phyloP scores from a whole-genome alignment of 2,888 invertebrate species.

The Scelioninae gen. 1 region DNA sequence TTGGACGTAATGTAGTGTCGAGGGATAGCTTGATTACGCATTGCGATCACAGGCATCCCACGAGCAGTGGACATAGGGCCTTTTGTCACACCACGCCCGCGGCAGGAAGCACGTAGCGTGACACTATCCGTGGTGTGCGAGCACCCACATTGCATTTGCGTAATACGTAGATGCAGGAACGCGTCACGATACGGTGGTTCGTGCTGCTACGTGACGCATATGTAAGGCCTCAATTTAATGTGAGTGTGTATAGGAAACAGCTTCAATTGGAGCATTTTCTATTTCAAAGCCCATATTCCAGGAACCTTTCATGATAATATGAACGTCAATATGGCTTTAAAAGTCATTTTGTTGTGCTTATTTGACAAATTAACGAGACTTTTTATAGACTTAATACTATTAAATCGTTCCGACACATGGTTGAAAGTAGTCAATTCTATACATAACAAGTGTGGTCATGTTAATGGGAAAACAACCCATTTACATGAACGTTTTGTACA shows the following conservation, averaged over 20 bases:
- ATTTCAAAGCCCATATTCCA: conserved; percentile 1
- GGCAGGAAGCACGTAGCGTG: conserved; percentile 82
- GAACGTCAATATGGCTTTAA: neutral
- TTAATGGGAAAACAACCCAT: conserved; percentile 20
- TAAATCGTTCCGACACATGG: neutral
- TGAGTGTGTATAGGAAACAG: conserved; percentile 28
- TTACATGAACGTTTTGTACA: conserved; percentile 2
- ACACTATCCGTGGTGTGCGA: conserved; percentile 82
- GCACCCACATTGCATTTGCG: conserved; percentile 83
- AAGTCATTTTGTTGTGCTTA: neutral
- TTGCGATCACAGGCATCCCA: conserved; percentile 72
- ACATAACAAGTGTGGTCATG: neutral
- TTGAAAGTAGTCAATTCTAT: neutral
- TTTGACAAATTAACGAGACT: neutral
- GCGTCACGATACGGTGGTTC: conserved; percentile 80
- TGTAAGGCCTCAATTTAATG: conserved; percentile 73
- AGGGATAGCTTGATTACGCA: conserved; percentile 68
- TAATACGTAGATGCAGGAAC: conserved; percentile 77
- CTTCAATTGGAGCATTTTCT: conserved; percentile 42
- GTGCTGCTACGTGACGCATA: conserved; percentile 80
- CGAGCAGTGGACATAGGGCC: conserved; percentile 70
- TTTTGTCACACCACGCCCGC: conserved; percentile 79
- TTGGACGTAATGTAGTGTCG: conserved; percentile 57
- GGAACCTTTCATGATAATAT: neutral
- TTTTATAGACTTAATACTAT: neutral